Evolutionary conservation across 2,113 vertebrate species (phyloP), one percentile per base, ranked within the genome.

Genomic region (Camelus bactrianus): DNA sequence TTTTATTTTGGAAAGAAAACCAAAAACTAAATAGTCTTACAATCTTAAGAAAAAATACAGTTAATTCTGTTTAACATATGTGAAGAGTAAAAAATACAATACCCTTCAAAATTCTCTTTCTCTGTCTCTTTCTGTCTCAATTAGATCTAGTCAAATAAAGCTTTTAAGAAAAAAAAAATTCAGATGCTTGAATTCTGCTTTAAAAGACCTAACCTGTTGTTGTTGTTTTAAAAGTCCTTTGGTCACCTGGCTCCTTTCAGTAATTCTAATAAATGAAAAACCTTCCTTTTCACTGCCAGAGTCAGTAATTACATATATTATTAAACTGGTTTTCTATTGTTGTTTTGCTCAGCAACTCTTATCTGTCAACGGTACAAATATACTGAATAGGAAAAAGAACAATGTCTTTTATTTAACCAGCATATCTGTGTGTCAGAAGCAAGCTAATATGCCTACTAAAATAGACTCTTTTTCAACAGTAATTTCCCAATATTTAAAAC

Each of bases 271-370:
- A 95, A n/a, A 76, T 96, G 70, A 76, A 91, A 96, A 89, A 26
- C 56, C 81, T 89, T 67, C 19, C 69, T 93, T 97, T 67, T 52
- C 91, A 96, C 95, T 94, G 95, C 96, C 93, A 97, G 95, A 94
- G 70, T 97, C 91, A 84, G 91, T 96, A 94, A 73, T 85, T 97
- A 35, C 83, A 54, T 97, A 60, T 96, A 94, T 93, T 97, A 95
- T 96, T 97, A 97, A 98, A 96, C 79, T 97, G 62, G 67, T 46
- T 95, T 98, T 97, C 77, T 97, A 38, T 86, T 97, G 60, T 97
- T 89, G 32, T 52, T 97, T 94, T 97, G 94, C 86, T 80, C 97
- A 95, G 91, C 91, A 95, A 84, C 89, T 97, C 95, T 30, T 96
- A 92, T 93, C 86, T 97, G 91, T 97, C 97, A 92, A 28, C 52